Evolutionary conservation across 2,113 vertebrate species (phyloP).

Genomic region (Motacilla alba): DNA sequence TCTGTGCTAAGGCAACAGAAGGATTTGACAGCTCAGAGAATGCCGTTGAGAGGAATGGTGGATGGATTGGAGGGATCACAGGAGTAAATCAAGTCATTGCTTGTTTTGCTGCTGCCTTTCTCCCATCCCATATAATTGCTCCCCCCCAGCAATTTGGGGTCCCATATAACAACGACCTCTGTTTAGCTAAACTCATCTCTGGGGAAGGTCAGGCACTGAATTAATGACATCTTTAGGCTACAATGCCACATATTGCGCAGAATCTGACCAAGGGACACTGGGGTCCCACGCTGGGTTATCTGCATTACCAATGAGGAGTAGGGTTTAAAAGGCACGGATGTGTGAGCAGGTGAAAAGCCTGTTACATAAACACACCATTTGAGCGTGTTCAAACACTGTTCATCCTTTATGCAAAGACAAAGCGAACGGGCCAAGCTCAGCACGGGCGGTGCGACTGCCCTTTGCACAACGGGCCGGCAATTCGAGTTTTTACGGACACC

Average conservation of each 20-base stretch:
- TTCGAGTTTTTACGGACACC: fast-evolving
- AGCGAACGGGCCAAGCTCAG: background rate
- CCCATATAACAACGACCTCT: background rate
- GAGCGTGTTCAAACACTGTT: background rate
- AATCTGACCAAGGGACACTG: background rate
- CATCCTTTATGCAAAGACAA: background rate
- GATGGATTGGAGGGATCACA: background rate
- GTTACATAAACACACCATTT: fast-evolving
- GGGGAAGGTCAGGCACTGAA: background rate
- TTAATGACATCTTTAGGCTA: too few species aligned
- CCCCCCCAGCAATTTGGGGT: background rate
- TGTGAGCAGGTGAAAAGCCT: background rate
- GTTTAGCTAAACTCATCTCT: background rate
- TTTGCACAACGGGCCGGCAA: background rate
- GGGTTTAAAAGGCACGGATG: background rate
- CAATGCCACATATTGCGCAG: fast-evolving
- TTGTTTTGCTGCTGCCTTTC: background rate
- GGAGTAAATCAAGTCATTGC: background rate
- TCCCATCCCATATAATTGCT: background rate
- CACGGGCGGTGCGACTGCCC: fast-evolving
- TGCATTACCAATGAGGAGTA: background rate
- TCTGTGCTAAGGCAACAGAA: background rate
- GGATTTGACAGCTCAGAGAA: background rate
- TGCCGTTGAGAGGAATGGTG: background rate
- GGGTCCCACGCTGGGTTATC: fast-evolving